Conservation (phyloP, 2,888 invertebrate genomes). For the Euzophera pinguis region DNA sequence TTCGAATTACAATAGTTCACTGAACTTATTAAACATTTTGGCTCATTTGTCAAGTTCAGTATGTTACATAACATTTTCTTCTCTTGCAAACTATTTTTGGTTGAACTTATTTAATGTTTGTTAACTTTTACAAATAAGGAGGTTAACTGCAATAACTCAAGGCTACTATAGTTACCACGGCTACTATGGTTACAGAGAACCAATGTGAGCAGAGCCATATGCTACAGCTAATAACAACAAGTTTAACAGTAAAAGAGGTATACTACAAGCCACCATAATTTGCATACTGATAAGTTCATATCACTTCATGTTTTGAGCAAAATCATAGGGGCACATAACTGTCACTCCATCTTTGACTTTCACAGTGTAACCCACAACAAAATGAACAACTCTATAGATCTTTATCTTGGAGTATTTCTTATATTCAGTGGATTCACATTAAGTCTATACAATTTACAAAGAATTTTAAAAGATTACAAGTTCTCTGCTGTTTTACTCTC, state of each 20-base stretch:
- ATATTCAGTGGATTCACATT: constrained; percentile 56
- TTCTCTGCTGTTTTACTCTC: constrained; percentile 56
- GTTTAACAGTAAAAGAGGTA: constrained; percentile 13
- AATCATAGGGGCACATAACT: constrained; percentile 48
- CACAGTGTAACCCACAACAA: constrained; percentile 23
- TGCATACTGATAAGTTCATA: constrained; percentile 44
- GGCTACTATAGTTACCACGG: too few species aligned
- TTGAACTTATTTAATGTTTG: too few species aligned
- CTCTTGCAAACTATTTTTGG: too few species aligned
- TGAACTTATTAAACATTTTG: too few species aligned
- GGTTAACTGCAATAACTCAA: too few species aligned
- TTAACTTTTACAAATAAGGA: too few species aligned
- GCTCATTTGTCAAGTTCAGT: too few species aligned
- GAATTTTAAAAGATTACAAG: constrained; percentile 43
- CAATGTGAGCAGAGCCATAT: too few species aligned
- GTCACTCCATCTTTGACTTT: constrained; percentile 27
- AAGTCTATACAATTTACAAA: constrained; percentile 57
- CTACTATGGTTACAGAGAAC: too few species aligned
- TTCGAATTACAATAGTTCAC: too few species aligned
- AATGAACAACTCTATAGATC: constrained; percentile 53
- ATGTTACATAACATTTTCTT: too few species aligned
- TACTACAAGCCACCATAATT: constrained; percentile 60
- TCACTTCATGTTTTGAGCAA: constrained; percentile 31
- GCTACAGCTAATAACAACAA: neutral
- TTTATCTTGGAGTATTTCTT: constrained; percentile 60